Evolutionary conservation across 2,888 invertebrate genomes (phyloP).

Genomic region (Mythimna loreyi): DNA sequence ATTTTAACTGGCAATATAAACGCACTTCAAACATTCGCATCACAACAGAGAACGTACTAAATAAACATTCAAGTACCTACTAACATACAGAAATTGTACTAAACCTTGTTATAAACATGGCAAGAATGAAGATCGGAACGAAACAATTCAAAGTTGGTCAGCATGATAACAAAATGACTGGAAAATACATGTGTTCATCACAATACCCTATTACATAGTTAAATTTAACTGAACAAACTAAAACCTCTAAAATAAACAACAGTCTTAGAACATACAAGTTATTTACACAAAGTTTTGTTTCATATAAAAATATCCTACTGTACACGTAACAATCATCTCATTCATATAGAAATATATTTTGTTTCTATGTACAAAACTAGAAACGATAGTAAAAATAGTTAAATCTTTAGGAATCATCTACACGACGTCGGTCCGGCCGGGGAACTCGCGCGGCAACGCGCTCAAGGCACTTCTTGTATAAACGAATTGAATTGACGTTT

Average conservation of each 20-base stretch:
- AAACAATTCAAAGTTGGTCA: slow-evolving; percentile 49
- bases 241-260: slow-evolving; percentile 90
- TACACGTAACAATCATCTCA: slow-evolving; percentile 87
- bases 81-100: slow-evolving; percentile 35
- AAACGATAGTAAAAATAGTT: slow-evolving; percentile 89
- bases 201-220: slow-evolving; percentile 78
- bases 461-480: slow-evolving; percentile 68
- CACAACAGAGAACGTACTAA: slow-evolving; percentile 26
- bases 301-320: slow-evolving; percentile 89
- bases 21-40: slow-evolving; percentile 26
- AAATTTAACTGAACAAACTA: slow-evolving; percentile 87
- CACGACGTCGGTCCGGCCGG: slow-evolving; percentile 67
- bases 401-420: slow-evolving; percentile 86
- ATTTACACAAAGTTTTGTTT: slow-evolving; percentile 87
- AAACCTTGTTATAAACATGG: slow-evolving; percentile 40
- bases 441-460: slow-evolving; percentile 70
- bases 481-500: slow-evolving; percentile 43
- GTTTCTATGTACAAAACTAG: slow-evolving; percentile 87
- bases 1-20: slow-evolving; percentile 50
- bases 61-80: slow-evolving; percentile 21
- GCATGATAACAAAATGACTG: slow-evolving; percentile 80
- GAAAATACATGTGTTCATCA: slow-evolving; percentile 87
- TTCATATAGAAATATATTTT: slow-evolving; percentile 87
- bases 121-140: slow-evolving; percentile 47
- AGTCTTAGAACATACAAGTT: slow-evolving; percentile 90